Evolutionary conservation across 2,797 vertebrate species (phyloP).

Genomic region (Erithacus rubecula): DNA sequence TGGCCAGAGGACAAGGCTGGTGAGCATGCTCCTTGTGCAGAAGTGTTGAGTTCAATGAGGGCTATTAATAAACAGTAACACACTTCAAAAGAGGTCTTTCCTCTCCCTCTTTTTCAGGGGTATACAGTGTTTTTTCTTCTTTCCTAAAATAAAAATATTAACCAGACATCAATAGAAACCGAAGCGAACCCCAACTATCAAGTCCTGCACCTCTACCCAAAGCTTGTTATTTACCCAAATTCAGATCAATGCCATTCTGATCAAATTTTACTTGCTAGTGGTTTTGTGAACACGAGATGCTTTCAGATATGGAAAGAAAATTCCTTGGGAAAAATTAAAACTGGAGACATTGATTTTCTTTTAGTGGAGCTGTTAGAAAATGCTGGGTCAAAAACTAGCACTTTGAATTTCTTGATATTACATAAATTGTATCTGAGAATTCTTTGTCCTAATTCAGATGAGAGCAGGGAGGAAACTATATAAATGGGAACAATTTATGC

Average conservation of each 20-base stretch:
- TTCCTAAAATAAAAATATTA: background rate
- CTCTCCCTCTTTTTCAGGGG: background rate
- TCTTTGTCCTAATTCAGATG: background rate
- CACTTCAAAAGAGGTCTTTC: background rate
- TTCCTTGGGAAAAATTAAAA: background rate
- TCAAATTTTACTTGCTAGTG: background rate
- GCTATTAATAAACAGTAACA: background rate
- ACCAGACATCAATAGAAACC: slow-evolving; percentile 4
- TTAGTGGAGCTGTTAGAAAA: slow-evolving; percentile 10
- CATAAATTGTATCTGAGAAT: background rate
- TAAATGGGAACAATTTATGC: background rate
- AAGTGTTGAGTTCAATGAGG: background rate
- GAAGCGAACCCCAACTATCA: background rate
- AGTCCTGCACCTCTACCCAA: background rate
- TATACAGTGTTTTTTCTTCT: background rate
- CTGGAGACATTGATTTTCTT: slow-evolving; percentile 22
- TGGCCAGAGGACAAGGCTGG: background rate
- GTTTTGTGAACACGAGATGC: slow-evolving; percentile 16
- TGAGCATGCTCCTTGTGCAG: background rate
- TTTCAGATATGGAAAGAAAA: slow-evolving; percentile 35
- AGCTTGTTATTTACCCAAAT: slow-evolving; percentile 23
- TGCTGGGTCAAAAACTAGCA: background rate
- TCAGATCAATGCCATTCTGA: background rate
- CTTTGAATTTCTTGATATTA: background rate
- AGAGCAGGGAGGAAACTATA: background rate